These are phyloP conservation scores for Scaptomyza tumidula DNA, from an alignment of 2,888 invertebrate genomes.

Conservation along the genomic window DNA sequence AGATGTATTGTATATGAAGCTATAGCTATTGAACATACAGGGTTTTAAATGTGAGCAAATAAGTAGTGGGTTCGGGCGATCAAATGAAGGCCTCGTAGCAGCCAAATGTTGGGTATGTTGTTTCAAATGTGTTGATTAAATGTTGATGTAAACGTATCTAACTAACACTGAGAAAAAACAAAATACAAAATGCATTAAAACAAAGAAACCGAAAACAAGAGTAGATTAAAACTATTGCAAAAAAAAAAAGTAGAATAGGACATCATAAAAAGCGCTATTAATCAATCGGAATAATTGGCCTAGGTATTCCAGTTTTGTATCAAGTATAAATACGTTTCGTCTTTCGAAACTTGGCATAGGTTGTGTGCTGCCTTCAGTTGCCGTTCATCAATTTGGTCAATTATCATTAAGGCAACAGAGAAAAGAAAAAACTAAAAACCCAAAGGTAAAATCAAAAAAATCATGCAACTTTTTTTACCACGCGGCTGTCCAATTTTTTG, in stretches of 20 bases:
- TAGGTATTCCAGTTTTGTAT: conserved; percentile 27
- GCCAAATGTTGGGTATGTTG: conserved; percentile 51
- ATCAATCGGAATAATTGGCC: conserved; percentile 25
- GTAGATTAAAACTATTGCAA: background rate
- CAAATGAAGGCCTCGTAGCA: conserved; percentile 38
- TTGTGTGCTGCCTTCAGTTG: conserved; percentile 71
- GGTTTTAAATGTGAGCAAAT: conserved; percentile 80
- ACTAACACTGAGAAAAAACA: conserved; percentile 10
- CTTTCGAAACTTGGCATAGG: conserved; percentile 61
- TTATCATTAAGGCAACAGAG: conserved; percentile 64
- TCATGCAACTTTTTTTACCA: conserved; percentile 3
- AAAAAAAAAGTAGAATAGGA: conserved; percentile 23
- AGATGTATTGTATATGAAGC: conserved; percentile 64
- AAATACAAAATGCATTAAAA: conserved; percentile 3
- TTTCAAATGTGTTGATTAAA: conserved; percentile 48
- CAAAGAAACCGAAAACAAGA: conserved; percentile 10
- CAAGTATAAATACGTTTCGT: conserved; percentile 33
- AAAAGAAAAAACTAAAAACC: conserved; percentile 7
- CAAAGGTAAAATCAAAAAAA: background rate
- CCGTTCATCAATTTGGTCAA: conserved; percentile 75
- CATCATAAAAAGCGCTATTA: conserved; percentile 14
- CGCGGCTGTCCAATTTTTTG: conserved; percentile 62
- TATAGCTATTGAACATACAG: conserved; percentile 80
- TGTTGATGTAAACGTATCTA: conserved; percentile 52
- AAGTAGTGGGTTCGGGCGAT: conserved; percentile 51